Evolutionary conservation across 1,140 invertebrate genomes (phyloP).

Genomic region (Neomicropteryx cornuta): DNA sequence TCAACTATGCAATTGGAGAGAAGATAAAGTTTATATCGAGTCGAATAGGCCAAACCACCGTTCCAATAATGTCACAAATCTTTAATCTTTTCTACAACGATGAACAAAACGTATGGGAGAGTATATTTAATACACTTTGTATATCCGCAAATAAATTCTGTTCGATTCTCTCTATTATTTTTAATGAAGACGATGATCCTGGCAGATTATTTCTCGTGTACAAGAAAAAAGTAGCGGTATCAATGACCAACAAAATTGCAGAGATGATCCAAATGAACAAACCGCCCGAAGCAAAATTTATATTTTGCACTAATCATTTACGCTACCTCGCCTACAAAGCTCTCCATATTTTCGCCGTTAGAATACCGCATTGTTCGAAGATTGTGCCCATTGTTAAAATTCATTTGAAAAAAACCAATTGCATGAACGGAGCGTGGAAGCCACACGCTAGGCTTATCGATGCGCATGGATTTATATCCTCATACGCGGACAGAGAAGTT

Average conservation of each 20-base stretch:
- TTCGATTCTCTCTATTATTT: slow-evolving; percentile 29
- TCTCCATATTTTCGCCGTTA: slow-evolving; percentile 26
- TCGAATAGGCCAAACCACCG: slow-evolving; percentile 31
- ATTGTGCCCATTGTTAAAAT: slow-evolving; percentile 23
- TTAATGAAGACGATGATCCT: slow-evolving; percentile 21
- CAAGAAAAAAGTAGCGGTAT: slow-evolving; percentile 31
- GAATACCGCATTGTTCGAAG: slow-evolving; percentile 27
- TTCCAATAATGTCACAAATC: slow-evolving; percentile 28
- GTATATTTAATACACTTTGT: slow-evolving; percentile 32
- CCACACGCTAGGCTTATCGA: slow-evolving; percentile 26
- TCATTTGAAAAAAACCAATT: slow-evolving; percentile 31
- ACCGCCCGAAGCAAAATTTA: slow-evolving; percentile 21
- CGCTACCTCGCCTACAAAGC: slow-evolving; percentile 33
- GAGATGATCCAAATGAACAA: slow-evolving; percentile 23
- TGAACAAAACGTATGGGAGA: slow-evolving; percentile 28
- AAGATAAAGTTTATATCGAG: slow-evolving; percentile 28
- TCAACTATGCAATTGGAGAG: slow-evolving; percentile 23
- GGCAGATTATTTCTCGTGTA: slow-evolving; percentile 25
- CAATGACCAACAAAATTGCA: slow-evolving; percentile 29
- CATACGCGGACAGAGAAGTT: slow-evolving; percentile 21
- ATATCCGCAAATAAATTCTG: slow-evolving; percentile 39
- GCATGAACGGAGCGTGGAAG: slow-evolving; percentile 32
- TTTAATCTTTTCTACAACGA: slow-evolving; percentile 31
- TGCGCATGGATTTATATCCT: slow-evolving; percentile 17
- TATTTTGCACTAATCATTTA: slow-evolving; percentile 38